Evolutionary conservation across 2,888 invertebrate genomes (phyloP), one percentile per base, ranked within the genome.

Genomic region (Malthinus flaveolus): DNA sequence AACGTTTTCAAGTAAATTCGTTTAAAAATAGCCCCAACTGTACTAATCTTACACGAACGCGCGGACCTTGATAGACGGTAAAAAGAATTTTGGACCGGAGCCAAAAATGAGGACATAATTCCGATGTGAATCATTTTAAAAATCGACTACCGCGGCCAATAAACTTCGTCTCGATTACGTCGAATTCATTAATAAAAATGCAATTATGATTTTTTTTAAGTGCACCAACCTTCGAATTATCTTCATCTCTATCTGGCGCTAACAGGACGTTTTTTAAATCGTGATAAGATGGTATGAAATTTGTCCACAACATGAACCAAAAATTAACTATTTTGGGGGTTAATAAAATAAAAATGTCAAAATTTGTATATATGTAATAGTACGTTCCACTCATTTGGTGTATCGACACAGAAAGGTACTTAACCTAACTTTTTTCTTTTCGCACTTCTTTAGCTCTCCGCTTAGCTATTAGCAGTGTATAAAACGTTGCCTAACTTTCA

Each of bases 191-290:
- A 9, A 31, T 32, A 11, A 45, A 45, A 45, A 45, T 23, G 37
- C 15, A 12, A 37, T 37, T 37, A n/a, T 11, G n/a, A n/a, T n/a
- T n/a, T n/a, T n/a, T n/a, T 23, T 23, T 23, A 37, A 7, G 6
- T 39, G 9, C 15, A 15, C 39, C 37, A 66, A 67, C 67, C 67
- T 67, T 67, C 5, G 65, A 34, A 53, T 67, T 67, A 13, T 49
- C 48, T 32, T 55, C 56, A 56, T 67, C 67, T 56, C 61, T 55
- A 48, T 67, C 65, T 7, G 63, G 63, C 37, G 51, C 42, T 12
- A 45, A 49, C 34, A 60, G 39, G 11, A 67, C 65, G 35, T 60
- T 63, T 44, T 60, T 57, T 42, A 67, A 46, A 8, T 61, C 54
- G 44, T 51, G 42, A 35, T 49, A 53, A 7, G 55, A n/a, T 45